These are phyloP conservation scores for Chrosomus eos DNA, from an alignment of 2,797 vertebrate genomes.

Conservation along the genomic window DNA sequence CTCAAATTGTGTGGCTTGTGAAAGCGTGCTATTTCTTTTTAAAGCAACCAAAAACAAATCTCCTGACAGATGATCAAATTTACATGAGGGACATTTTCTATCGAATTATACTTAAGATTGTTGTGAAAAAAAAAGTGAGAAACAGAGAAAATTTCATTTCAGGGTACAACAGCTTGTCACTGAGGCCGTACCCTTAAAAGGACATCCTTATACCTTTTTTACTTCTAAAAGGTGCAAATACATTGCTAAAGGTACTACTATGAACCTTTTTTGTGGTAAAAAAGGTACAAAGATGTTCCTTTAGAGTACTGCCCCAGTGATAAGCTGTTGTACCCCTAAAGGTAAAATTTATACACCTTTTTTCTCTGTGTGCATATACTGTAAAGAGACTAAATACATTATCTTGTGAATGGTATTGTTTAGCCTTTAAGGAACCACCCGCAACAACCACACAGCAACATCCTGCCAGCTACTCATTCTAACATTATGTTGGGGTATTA, in stretches of 20 bases:
- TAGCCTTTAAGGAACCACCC: neutral
- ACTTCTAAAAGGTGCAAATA: too few species aligned
- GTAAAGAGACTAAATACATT: neutral
- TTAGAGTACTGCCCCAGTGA: too few species aligned
- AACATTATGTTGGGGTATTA: neutral
- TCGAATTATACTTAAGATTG: neutral
- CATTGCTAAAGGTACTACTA: too few species aligned
- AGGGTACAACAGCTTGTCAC: too few species aligned
- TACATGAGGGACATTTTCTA: neutral
- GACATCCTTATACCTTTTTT: too few species aligned
- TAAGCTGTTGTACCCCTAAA: too few species aligned
- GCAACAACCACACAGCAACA: neutral
- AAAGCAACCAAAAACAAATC: neutral
- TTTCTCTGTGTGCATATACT: too few species aligned
- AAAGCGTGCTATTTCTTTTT: neutral
- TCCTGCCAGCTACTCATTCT: neutral
- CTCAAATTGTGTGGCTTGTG: neutral
- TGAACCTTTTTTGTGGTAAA: too few species aligned
- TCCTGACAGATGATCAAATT: neutral
- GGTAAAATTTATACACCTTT: too few species aligned
- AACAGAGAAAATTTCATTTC: too few species aligned
- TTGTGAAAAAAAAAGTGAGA: neutral
- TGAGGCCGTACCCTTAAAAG: too few species aligned
- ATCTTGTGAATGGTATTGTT: neutral
- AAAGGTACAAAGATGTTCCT: too few species aligned